These are phyloP conservation scores for Acromyrmex heyeri DNA, from an alignment of 1,140 invertebrate genomes.

Conservation along the genomic window DNA sequence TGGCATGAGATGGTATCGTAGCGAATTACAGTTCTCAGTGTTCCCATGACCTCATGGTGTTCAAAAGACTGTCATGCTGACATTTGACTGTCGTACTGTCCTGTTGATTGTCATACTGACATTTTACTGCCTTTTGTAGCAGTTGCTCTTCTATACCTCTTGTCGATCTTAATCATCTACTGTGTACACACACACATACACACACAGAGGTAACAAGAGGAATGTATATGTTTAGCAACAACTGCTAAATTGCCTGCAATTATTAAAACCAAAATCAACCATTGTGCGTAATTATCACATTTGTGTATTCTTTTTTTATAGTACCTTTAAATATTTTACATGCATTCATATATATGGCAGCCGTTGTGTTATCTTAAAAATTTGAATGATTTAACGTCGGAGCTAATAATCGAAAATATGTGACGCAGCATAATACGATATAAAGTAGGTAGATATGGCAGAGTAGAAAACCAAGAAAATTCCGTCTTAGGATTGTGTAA, in stretches of 20 bases:
- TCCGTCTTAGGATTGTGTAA: slow-evolving; percentile 74
- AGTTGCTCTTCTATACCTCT: slow-evolving; percentile 75
- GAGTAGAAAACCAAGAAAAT: slow-evolving; percentile 70
- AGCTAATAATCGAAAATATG: slow-evolving; percentile 65
- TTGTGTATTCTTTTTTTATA: slow-evolving; percentile 61
- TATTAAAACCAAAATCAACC: slow-evolving; percentile 64
- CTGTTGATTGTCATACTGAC: slow-evolving; percentile 83
- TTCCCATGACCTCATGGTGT: slow-evolving; percentile 86
- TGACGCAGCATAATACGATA: slow-evolving; percentile 72
- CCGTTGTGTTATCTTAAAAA: slow-evolving; percentile 61
- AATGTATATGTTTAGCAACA: slow-evolving; percentile 68
- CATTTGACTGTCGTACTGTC: slow-evolving; percentile 76
- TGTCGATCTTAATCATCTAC: slow-evolving; percentile 64
- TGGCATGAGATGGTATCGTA: slow-evolving; percentile 88
- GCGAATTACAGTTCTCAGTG: slow-evolving; percentile 83
- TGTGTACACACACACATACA: slow-evolving; percentile 2
- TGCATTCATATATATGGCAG: slow-evolving; percentile 50
- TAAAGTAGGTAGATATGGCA: slow-evolving; percentile 62
- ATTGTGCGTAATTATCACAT: slow-evolving; percentile 66
- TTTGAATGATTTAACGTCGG: slow-evolving; percentile 55
- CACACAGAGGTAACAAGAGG: slow-evolving; percentile 63
- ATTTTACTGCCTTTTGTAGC: slow-evolving; percentile 77
- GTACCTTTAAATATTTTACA: slow-evolving; percentile 69
- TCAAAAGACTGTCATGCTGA: slow-evolving; percentile 85
- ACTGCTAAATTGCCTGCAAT: slow-evolving; percentile 66